Evolutionary conservation across 2,888 invertebrate genomes (phyloP), one percentile per base, ranked within the genome.

Genomic region (Augiades crinisus): DNA sequence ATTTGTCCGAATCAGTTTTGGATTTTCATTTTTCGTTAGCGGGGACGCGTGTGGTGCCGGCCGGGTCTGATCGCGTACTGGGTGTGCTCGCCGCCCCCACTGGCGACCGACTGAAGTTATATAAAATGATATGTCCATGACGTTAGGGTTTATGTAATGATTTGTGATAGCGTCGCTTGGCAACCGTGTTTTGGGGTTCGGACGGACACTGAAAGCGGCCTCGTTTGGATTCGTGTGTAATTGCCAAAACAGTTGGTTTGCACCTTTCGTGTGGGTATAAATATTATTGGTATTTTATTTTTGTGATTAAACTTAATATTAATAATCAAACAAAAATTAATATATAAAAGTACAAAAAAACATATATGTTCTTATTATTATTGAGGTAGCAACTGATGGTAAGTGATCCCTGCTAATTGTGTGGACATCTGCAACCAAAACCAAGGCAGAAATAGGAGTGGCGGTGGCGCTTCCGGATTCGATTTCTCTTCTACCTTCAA

Each of bases 21-120:
- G 63, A 57, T 61, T 68, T 62, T 67, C 70, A 72, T 76, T 55
- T 61, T 72, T 65, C n/a, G n/a, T 63, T 58, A 43, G 24, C 36
- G 31, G 41, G n/a, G 36, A 55, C 62, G 61, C 70, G 72, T 67
- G 67, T 55, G 58, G 43, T 51, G 46, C 61, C 64, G 60, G 27
- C 59, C 67, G 64, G 53, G 41, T 57, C 52, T 44, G 56, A 45
- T 47, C 67, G 68, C 69, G 68, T 55, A 72, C 74, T 73, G 67
- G 50, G 47, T 45, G 58, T 44, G 57, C 31, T 40, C 46, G 14
- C 52, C 55, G 60, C 64, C 64, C 64, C 62, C 61, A 61, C 64
- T 62, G 60, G 53, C 56, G 54, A 56, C 50, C 57, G 54, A 55
- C 61, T 54, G 59, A 44, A 49, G 62, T 71, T 72, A 70, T 60